Conservation (phyloP, 2,888 invertebrate genomes). For the Callinectes sapidus region DNA sequence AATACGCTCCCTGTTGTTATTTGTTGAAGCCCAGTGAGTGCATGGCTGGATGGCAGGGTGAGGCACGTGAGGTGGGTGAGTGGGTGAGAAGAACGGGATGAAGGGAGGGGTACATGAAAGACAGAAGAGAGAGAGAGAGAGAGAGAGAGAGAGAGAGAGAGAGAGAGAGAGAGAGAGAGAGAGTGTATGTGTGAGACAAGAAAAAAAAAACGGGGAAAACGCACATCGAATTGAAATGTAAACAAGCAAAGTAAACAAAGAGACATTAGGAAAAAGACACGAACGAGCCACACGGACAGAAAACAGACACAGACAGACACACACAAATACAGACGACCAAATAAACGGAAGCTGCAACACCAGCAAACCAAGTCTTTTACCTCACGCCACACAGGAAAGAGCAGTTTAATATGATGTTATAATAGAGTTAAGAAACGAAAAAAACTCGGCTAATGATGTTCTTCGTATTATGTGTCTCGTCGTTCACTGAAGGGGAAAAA, state of each 20-base stretch:
- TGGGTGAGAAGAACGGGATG: not conserved
- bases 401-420: not conserved
- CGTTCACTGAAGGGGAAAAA: not conserved
- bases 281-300: not conserved
- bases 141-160: slow-evolving; percentile 28
- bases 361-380: not conserved
- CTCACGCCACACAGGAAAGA: not conserved
- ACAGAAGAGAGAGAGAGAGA: not conserved
- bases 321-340: not conserved
- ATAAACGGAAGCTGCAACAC: not conserved
- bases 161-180: not conserved
- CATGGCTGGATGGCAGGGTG: not conserved
- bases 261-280: too few species aligned
- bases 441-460: not conserved
- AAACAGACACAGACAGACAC: not conserved
- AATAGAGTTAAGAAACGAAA: not conserved
- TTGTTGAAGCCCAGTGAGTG: not conserved
- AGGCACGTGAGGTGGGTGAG: not conserved
- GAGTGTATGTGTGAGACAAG: not conserved
- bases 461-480: not conserved
- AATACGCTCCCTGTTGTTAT: not conserved
- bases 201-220: not conserved
- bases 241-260: not conserved
- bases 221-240: not conserved
- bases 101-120: not conserved